Percentiles rank a stretch among this genome's conserved stretches.
Conservation (phyloP, 2,888 invertebrate genomes). For the Incurvaria masculella region DNA sequence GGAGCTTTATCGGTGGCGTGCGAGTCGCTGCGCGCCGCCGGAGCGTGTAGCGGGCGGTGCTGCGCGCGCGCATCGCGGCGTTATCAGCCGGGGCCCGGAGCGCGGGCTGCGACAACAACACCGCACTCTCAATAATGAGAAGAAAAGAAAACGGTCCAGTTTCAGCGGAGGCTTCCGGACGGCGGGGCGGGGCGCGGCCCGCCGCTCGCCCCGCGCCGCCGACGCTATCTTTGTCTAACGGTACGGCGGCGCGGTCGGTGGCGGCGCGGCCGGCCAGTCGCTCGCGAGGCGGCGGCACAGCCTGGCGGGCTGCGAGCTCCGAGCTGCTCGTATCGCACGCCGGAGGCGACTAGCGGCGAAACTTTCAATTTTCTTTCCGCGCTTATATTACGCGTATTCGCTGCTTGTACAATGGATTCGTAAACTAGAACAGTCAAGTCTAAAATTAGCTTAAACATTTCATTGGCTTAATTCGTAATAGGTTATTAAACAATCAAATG, state of each 20-base stretch:
- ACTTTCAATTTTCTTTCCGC: constrained; percentile 19
- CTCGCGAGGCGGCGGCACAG: constrained; percentile 36
- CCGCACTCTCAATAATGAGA: constrained; percentile 56
- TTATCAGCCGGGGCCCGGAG: constrained; percentile 52
- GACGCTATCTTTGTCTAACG: constrained; percentile 48
- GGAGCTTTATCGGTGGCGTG: constrained; percentile 25
- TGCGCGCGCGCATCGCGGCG: constrained; percentile 31
- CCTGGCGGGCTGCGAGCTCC: constrained; percentile 10
- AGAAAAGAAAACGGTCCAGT: constrained; percentile 59
- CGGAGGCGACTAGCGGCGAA: background rate
- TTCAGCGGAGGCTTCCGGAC: constrained; percentile 56
- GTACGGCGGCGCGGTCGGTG: constrained; percentile 48
- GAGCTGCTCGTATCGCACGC: constrained; percentile 9
- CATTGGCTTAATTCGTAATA: too few species aligned
- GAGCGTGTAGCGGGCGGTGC: constrained; percentile 26
- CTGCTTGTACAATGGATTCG: too few species aligned
- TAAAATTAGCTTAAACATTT: too few species aligned
- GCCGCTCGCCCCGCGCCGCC: constrained; percentile 29
- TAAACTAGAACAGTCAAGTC: too few species aligned
- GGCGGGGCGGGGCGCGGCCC: constrained; percentile 45
- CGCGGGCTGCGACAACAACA: constrained; percentile 56
- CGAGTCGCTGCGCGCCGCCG: constrained; percentile 40
- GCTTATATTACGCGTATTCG: constrained; percentile 32
- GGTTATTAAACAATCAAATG: too few species aligned
- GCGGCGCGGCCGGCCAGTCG: constrained; percentile 32